A percentile compares a stretch with the other conserved stretches of the same genome.
These are phyloP conservation scores for Formicarius rufipectus DNA, from an alignment of 2,113 vertebrate species.

Conservation along the genomic window DNA sequence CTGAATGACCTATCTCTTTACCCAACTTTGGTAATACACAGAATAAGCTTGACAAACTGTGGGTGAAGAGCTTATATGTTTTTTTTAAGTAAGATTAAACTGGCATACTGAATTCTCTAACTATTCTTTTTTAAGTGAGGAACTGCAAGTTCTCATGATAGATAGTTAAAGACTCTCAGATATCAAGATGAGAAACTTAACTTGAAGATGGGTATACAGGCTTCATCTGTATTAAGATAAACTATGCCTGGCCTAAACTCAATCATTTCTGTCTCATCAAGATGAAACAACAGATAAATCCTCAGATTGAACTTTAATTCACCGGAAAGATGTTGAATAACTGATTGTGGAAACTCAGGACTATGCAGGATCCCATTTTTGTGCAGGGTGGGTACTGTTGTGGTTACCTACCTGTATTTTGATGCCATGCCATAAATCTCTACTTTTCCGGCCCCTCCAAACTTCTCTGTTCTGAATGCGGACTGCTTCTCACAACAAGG, in stretches of 20 bases:
- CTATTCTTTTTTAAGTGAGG: not conserved
- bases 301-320: constrained; percentile 9
- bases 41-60: not conserved
- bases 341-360: not conserved
- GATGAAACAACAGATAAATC: not conserved
- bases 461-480: not conserved
- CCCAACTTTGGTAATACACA: not conserved
- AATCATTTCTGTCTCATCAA: not conserved
- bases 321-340: not conserved
- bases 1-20: constrained; percentile 39
- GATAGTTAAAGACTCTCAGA: not conserved
- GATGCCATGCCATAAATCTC: not conserved
- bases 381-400: not conserved
- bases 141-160: not conserved
- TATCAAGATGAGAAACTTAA: not conserved
- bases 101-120: not conserved
- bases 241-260: not conserved
- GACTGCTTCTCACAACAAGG: not conserved
- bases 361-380: not conserved
- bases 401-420: not conserved
- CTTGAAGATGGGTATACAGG: not conserved
- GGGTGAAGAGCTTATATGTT: not conserved
- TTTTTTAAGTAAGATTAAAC: not conserved
- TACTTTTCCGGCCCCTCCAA: not conserved
- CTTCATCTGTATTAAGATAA: not conserved